Evolutionary conservation across 2,888 invertebrate genomes (phyloP), one percentile per base, ranked within the genome.

Genomic region (Drosophila lutescens): DNA sequence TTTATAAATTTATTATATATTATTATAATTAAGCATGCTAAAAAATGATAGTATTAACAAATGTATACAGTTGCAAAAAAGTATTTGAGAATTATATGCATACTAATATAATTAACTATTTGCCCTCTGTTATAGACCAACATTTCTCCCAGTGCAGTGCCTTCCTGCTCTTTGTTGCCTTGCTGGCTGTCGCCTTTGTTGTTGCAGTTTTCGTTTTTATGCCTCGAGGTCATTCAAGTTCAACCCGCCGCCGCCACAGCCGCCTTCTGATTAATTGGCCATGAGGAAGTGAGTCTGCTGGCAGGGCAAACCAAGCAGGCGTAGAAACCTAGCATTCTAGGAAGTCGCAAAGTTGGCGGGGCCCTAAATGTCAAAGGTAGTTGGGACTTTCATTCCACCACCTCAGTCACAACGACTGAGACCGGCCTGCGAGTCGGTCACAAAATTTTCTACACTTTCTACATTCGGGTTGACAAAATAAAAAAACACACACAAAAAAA

Each of bases 251-350:
- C n/a, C 55, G 68, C 72, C 34, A 15, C 74, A n/a, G 38, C 57
- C 53, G 43, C 41, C 61, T 44, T 59, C 61, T 81, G 87, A 82
- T 82, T 87, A 82, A 87, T 82, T 87, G 88, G 85, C 87, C 86
- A 67, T 77, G 70, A 68, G 73, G 58, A 69, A 68, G 40, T 26
- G 17, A 49, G 17, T 34, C 32, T 36, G 49, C 40, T 8, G 17
- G 34, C 15, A 36, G 13, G 17, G 34, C 15, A 36, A 13, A 13
- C 12, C 26, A 30, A 12, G 17, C 20, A 36, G 23, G 5, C 15
- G 15, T 5, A 20, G 17, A 15, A 40, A 34, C 10, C 2, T 20
- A 32, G 44, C 38, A 51, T 23, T 17, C 53, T 40, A 6, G 9
- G 9, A 50, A 9, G 20, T 7, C 2, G 23, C 17, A 23, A 26